These are phyloP conservation scores for Amphiprion clarkii DNA, from an alignment of 2,797 vertebrate genomes.

Conservation along the genomic window DNA sequence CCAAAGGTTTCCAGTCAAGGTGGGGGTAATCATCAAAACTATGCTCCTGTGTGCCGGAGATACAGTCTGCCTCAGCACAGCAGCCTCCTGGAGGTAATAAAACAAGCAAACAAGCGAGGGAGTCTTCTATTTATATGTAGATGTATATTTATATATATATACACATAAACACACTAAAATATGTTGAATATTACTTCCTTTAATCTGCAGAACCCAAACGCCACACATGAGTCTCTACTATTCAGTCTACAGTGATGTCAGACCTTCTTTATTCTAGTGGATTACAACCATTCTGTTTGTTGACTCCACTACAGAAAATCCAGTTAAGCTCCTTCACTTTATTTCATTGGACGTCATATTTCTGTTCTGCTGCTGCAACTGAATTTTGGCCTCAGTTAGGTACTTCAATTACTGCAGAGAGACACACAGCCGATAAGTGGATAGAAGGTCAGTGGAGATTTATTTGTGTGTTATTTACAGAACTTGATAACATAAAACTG, in stretches of 20 bases:
- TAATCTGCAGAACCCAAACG: not conserved
- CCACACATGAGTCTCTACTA: not conserved
- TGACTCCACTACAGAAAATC: conserved; percentile 9
- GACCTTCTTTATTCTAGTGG: not conserved
- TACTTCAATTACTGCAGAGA: not conserved
- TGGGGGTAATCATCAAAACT: conserved; percentile 33
- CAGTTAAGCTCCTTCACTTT: conserved; percentile 29
- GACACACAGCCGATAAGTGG: not conserved
- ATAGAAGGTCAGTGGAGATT: not conserved
- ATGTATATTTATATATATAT: too few relatives aligned
- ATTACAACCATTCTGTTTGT: conserved; percentile 5
- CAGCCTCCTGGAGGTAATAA: conserved; percentile 12
- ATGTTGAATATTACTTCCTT: not conserved
- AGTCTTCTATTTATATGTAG: not conserved
- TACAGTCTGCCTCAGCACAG: conserved; percentile 7
- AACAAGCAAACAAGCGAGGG: not conserved
- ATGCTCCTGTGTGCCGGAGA: conserved; percentile 11
- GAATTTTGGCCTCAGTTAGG: not conserved
- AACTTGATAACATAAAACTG: too few relatives aligned
- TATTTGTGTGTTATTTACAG: conserved; percentile 9
- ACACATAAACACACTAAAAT: too few relatives aligned
- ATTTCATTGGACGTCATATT: not conserved
- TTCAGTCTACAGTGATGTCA: conserved; percentile 11
- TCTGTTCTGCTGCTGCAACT: not conserved
- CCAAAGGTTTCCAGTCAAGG: conserved; percentile 50